Conservation (phyloP, 1,140 invertebrate species). For the Drosophila lowei region DNA sequence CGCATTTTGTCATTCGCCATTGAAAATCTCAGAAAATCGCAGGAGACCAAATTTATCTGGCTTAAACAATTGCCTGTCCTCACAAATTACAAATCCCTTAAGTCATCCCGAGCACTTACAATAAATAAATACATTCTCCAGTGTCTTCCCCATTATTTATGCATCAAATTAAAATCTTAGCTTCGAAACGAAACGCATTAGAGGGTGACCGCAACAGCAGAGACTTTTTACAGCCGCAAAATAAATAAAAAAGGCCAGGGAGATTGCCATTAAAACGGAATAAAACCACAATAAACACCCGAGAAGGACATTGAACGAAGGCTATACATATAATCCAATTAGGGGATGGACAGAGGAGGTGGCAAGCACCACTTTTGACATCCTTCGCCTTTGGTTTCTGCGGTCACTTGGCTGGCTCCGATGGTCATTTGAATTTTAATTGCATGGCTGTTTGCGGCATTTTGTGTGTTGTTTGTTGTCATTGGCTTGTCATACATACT, state of each 20-base stretch:
- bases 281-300: slow-evolving; percentile 25
- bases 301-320: slow-evolving; percentile 8
- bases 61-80: slow-evolving; percentile 7
- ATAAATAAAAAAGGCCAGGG: slow-evolving; percentile 4
- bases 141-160: slow-evolving; percentile 48
- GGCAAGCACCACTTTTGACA: slow-evolving; percentile 16
- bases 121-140: slow-evolving; percentile 58
- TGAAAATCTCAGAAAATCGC: no score
- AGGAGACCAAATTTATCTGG: background rate
- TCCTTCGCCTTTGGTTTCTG: slow-evolving; percentile 20
- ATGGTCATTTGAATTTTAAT: slow-evolving; percentile 14
- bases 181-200: slow-evolving; percentile 9
- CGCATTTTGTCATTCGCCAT: no score
- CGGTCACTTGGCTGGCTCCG: background rate
- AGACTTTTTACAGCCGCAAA: background rate
- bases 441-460: slow-evolving; percentile 4
- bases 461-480: slow-evolving; percentile 4
- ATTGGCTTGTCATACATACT: no score
- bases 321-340: slow-evolving; percentile 42
- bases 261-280: slow-evolving; percentile 45
- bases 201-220: slow-evolving; percentile 5
- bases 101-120: slow-evolving; percentile 16
- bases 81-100: slow-evolving; percentile 58
- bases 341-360: background rate
- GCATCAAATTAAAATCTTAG: slow-evolving; percentile 60